Percentiles rank a stretch among this genome's conserved stretches.
Evolutionary conservation across 2,797 vertebrate genomes (phyloP).

Genomic region (Lagorchestes hirsutus): DNA sequence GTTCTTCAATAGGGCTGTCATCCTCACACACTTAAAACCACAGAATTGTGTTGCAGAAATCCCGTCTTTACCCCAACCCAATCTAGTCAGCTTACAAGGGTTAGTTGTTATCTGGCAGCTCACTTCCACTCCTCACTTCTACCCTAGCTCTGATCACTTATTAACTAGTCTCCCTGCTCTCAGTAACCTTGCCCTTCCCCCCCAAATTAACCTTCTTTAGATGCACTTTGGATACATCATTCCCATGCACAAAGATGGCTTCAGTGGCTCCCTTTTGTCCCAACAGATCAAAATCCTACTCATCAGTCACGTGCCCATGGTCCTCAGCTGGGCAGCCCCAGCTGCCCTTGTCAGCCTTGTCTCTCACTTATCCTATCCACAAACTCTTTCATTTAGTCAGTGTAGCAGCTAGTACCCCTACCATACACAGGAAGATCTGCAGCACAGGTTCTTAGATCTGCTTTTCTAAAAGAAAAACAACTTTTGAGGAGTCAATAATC

Average conservation of each 20-base stretch:
- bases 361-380: background rate
- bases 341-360: background rate
- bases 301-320: background rate
- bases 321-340: background rate
- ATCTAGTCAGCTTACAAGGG: background rate
- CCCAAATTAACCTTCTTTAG: background rate
- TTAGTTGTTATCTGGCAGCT: background rate
- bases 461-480: no score
- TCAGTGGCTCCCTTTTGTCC: background rate
- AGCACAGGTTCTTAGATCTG: no score
- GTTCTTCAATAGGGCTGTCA: background rate
- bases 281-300: background rate
- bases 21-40: background rate
- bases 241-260: background rate
- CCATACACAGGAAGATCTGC: no score
- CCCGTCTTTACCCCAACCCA: background rate
- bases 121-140: background rate
- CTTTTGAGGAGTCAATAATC: no score
- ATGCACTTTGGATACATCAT: background rate
- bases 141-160: background rate
- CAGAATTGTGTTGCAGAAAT: background rate
- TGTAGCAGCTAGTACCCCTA: no score
- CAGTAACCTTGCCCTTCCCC: background rate
- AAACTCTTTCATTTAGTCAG: background rate
- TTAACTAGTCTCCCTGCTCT: background rate